Percentiles rank a stretch among this genome's conserved stretches.
Evolutionary conservation across 2,888 invertebrate species (phyloP).

Genomic region (Acanthosoma haemorrhoidale): DNA sequence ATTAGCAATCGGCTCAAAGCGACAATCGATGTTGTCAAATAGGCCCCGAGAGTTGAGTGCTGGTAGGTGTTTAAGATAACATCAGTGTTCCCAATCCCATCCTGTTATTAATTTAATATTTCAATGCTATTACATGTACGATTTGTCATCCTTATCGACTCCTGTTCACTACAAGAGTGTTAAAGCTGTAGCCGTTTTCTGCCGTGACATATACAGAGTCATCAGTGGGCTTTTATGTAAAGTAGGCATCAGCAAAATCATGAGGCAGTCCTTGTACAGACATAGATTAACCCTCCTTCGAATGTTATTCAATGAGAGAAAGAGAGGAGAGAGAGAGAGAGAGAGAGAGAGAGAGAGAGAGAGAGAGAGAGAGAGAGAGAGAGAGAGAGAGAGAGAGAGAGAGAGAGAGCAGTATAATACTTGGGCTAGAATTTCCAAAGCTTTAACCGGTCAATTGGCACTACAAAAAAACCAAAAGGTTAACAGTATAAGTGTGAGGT

Average conservation of each 20-base stretch:
- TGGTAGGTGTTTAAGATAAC: constrained; percentile 5
- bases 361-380: no score
- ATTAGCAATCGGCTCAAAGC: neutral
- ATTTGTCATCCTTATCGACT: neutral
- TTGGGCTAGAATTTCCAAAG: no score
- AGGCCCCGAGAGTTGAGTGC: neutral
- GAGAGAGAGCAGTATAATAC: no score
- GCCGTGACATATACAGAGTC: neutral
- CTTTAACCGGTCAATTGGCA: no score
- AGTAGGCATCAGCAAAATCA: neutral
- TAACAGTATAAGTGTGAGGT: no score
- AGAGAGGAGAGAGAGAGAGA: no score
- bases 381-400: no score
- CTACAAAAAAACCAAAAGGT: no score
- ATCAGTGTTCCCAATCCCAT: neutral
- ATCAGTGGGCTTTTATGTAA: neutral
- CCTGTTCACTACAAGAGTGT: neutral
- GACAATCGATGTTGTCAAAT: neutral
- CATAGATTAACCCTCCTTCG: no score
- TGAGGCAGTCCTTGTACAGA: no score
- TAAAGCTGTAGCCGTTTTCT: neutral
- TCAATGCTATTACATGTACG: neutral
- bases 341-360: no score
- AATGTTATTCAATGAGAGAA: no score
- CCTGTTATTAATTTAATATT: neutral